Evolutionary conservation across 2,113 vertebrate species (phyloP).

Genomic region (Alligator sinensis): DNA sequence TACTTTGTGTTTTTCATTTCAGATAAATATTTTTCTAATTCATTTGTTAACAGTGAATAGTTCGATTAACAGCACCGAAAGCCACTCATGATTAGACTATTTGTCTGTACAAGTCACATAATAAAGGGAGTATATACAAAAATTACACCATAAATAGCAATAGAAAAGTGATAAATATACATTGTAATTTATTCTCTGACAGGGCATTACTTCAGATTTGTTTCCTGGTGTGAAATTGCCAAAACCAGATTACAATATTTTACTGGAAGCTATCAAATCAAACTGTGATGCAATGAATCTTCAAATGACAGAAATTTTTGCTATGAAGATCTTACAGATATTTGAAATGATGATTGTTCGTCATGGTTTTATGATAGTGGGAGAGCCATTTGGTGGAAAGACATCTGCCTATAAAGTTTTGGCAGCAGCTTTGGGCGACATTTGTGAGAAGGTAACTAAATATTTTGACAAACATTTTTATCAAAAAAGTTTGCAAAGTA

Average conservation of each 20-base stretch:
- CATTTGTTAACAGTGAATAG: not conserved
- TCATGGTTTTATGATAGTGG: conserved; percentile 94
- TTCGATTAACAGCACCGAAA: not conserved
- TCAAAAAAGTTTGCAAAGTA: not conserved
- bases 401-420: conserved; percentile 89
- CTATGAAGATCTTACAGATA: conserved; percentile 92
- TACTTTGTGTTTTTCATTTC: not conserved
- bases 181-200: conserved; percentile 27
- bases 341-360: conserved; percentile 95
- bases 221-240: conserved; percentile 91
- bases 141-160: not conserved
- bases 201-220: conserved; percentile 94
- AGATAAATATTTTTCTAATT: not conserved
- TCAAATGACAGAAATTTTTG: conserved; percentile 87
- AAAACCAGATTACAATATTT: conserved; percentile 86
- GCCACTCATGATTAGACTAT: not conserved
- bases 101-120: not conserved
- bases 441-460: conserved; percentile 84
- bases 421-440: conserved; percentile 84
- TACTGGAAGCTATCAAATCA: conserved; percentile 85
- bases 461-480: not conserved
- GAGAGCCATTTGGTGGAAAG: conserved; percentile 93
- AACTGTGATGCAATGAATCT: conserved; percentile 89
- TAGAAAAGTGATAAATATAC: not conserved
- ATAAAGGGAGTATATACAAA: not conserved